Base-by-base conservation (phyloP, 2,113 vertebrate genomes). In the Scolopax mira region DNA sequence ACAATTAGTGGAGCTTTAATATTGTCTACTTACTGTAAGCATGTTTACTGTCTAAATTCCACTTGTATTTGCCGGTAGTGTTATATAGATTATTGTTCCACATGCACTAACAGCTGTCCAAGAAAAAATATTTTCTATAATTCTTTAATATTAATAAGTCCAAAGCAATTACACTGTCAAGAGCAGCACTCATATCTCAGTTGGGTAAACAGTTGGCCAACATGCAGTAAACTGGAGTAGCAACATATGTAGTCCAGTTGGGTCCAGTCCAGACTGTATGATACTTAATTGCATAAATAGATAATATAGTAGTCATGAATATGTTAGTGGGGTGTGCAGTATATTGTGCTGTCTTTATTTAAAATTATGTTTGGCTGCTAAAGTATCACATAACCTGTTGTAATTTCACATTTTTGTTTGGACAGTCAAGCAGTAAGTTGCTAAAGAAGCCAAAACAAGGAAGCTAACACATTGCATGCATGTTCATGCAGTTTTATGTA, bases 201-300 rank as follows among this genome's bases (percentile, higher is more conserved):
- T 96, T 96, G 95, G 89, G 89, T 97, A 95, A 97, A 96, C 96
- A 97, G 93, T 94, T 94, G 94, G 96, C 96, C 93, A 93, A 95
- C 70, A 85, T 58, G 85, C 71, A 91, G 49, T 91, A 96, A 96
- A 95, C 91, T 95, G 72, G 79, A 95, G 89, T 89, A 96, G 79
- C 72, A 93, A 84, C 95, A 95, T 96, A 97, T 96, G 95, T 94
- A 94, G 94, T 92, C 94, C 93, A 35, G 52, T 95, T 97, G 95
- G 91, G 95, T 93, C 89, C 79, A 71, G 89, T 96, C 95, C 96
- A 95, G 96, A 80, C 85, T 94, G 75, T 86, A 90, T 72, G 83
- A 93, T 93, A 84, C 73, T 96, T 95, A 96, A 95, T 96, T 93
- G 74, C 92, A 85, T 95, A 95, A 96, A 96, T 87, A 96, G 88